Evolutionary conservation across 2,797 vertebrate species (phyloP), one percentile per base, ranked within the genome.

Genomic region (Myiothlypis coronata): DNA sequence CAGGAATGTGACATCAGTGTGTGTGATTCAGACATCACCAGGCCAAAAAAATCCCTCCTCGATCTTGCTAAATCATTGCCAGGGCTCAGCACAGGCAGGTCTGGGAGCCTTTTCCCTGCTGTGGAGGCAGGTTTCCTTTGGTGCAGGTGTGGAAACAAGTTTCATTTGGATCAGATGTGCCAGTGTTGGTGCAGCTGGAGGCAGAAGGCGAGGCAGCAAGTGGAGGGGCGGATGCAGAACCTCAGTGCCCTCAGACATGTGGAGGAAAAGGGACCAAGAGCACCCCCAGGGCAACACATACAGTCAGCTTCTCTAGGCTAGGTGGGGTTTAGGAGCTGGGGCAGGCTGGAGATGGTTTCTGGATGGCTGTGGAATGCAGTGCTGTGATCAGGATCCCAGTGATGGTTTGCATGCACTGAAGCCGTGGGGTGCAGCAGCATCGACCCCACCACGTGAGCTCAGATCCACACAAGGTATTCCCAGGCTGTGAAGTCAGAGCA

Each of bases 401-500:
- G 70, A 5, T 65, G 10, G 24, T 52, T 60, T n/a, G 17, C 61
- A 2, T 65, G 94, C 93, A 91, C 94, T 95, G 94, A 87, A 47
- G 64, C 70, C 2, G 32, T 8, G 89, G 82, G 64, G 52, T 21
- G 74, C 2, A 8, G 81, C 16, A 43, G 78, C 75, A 7, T 5
- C 4, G 16, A 2, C 76, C 34, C 26, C 0, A 22, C 92, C 81
- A 8, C 4, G 41, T 61, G 19, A 55, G 22, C 78, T 46, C 9
- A 34, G 84, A 41, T 86, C 63, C 59, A 20, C n/a, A 8, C 91
- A 20, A 50, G 76, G 72, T 3, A 67, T 28, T 60, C 72, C 11
- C 83, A 70, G 85, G 74, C 92, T 88, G 22, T 67, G 71, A 50
- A 59, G 89, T 90, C 90, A 22, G 80, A 94, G 94, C 96, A 96